Percentiles rank a stretch among this genome's conserved stretches.
phyloP scores from a whole-genome alignment of 64 coral and sea anemone genomes.

The Stylophora pistillata region DNA sequence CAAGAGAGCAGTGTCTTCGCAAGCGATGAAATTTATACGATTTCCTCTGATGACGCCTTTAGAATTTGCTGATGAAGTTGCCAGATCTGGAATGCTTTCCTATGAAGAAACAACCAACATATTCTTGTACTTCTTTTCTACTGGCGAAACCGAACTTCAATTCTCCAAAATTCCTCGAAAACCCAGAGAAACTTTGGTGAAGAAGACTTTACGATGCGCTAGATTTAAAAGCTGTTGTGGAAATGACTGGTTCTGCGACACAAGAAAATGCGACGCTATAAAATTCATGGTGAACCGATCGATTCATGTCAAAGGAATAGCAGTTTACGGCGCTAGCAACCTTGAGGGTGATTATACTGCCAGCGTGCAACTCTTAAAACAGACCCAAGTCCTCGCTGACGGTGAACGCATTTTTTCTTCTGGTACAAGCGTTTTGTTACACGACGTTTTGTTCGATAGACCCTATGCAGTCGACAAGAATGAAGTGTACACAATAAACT shows the following conservation, averaged over 20 bases:
- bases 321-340: conserved; percentile 79
- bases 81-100: conserved; percentile 69
- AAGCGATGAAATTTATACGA: conserved; percentile 78
- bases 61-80: conserved; percentile 90
- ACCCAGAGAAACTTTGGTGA: conserved; percentile 23
- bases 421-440: conserved; percentile 53
- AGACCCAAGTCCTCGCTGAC: conserved; percentile 69
- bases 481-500: conserved; percentile 71
- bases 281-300: conserved; percentile 76
- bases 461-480: conserved; percentile 67
- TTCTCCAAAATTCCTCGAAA: conserved; percentile 69
- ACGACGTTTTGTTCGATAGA: conserved; percentile 78
- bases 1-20: conserved; percentile 60
- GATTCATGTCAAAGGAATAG: conserved; percentile 71
- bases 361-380: conserved; percentile 48
- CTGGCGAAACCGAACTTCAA: conserved; percentile 62
- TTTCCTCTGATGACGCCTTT: conserved; percentile 84
- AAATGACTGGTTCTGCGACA: conserved; percentile 94
- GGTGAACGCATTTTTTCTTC: conserved; percentile 70
- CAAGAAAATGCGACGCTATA: conserved; percentile 84
- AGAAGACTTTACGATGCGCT: conserved; percentile 68
- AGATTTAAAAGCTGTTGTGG: conserved; percentile 91
- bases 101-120: conserved; percentile 86
- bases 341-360: conserved; percentile 69
- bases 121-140: conserved; percentile 85